These are phyloP conservation scores for Merodon equestris DNA, from an alignment of 2,888 invertebrate genomes.

Conservation along the genomic window DNA sequence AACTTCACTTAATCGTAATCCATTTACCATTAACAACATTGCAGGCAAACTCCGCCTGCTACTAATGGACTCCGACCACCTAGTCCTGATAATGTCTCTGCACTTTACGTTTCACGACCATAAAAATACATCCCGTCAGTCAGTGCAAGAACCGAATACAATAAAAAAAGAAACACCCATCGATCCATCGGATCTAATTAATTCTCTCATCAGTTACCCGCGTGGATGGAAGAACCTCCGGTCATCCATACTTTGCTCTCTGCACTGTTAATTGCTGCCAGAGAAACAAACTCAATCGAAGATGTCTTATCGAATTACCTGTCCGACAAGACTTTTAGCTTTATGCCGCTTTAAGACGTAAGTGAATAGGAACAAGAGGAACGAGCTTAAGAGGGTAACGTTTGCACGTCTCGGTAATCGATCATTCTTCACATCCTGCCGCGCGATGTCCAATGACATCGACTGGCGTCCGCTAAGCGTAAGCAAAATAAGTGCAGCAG, in stretches of 20 bases:
- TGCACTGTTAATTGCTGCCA: slow-evolving; percentile 60
- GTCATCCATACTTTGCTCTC: slow-evolving; percentile 28
- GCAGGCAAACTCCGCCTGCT: neutral
- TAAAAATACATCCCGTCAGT: slow-evolving; percentile 3
- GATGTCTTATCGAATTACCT: slow-evolving; percentile 66
- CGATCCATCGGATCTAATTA: slow-evolving; percentile 58
- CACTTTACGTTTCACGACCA: slow-evolving; percentile 14
- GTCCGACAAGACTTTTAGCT: slow-evolving; percentile 49
- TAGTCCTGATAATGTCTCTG: slow-evolving; percentile 32
- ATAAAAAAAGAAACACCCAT: slow-evolving; percentile 5
- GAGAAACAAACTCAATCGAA: slow-evolving; percentile 54
- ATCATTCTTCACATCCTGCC: slow-evolving; percentile 40
- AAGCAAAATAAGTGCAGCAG: slow-evolving; percentile 53
- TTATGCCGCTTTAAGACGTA: slow-evolving; percentile 22
- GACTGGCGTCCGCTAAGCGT: slow-evolving; percentile 1
- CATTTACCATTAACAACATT: slow-evolving; percentile 32
- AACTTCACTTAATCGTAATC: slow-evolving; percentile 1
- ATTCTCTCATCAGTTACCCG: slow-evolving; percentile 31
- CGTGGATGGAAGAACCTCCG: slow-evolving; percentile 16
- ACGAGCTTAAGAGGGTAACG: slow-evolving; percentile 26
- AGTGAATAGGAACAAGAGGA: neutral
- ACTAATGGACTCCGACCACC: slow-evolving; percentile 50
- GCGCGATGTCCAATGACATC: neutral
- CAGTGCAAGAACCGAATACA: neutral
- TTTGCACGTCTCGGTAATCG: slow-evolving; percentile 49